Conservation (phyloP, 2,888 invertebrate genomes). For the Anoplius nigerrimus region DNA sequence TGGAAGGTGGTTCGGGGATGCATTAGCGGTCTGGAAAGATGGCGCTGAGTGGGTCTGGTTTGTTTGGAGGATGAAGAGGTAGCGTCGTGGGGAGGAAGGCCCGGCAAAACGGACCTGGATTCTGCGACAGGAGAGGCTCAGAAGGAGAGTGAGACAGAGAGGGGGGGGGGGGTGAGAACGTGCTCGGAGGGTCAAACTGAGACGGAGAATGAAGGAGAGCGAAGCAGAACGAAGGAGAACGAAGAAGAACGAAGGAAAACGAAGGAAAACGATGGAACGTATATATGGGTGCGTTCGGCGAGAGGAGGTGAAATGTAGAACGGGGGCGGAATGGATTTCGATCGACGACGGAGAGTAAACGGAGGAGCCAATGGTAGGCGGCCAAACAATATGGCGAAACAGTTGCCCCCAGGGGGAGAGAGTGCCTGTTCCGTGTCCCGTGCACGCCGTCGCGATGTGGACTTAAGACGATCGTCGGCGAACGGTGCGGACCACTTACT, state of each 20-base stretch:
- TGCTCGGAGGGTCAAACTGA: not conserved
- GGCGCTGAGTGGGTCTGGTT: conserved; percentile 22
- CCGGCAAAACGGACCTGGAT: conserved; percentile 16
- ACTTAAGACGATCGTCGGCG: conserved; percentile 50
- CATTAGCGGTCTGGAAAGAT: conserved; percentile 52
- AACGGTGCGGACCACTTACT: conserved; percentile 55
- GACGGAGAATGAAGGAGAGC: not conserved
- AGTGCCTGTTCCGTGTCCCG: not conserved
- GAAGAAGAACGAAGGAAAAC: not conserved
- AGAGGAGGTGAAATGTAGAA: not conserved
- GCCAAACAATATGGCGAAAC: not conserved
- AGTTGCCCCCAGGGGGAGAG: not conserved
- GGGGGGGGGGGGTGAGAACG: not conserved
- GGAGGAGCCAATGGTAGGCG: not conserved
- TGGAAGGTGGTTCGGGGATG: conserved; percentile 39
- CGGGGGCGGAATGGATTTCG: not conserved
- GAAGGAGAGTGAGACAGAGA: conserved; percentile 4
- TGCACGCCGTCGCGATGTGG: conserved; percentile 13
- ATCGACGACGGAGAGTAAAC: not conserved
- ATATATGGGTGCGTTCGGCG: not conserved
- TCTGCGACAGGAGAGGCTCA: not conserved
- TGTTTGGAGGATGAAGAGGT: conserved; percentile 20
- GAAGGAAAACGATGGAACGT: not conserved
- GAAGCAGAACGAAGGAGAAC: not conserved
- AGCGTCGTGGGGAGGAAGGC: conserved; percentile 21